These are phyloP conservation scores for Eupithecia dodoneata DNA, from an alignment of 2,888 invertebrate genomes.

Conservation along the genomic window DNA sequence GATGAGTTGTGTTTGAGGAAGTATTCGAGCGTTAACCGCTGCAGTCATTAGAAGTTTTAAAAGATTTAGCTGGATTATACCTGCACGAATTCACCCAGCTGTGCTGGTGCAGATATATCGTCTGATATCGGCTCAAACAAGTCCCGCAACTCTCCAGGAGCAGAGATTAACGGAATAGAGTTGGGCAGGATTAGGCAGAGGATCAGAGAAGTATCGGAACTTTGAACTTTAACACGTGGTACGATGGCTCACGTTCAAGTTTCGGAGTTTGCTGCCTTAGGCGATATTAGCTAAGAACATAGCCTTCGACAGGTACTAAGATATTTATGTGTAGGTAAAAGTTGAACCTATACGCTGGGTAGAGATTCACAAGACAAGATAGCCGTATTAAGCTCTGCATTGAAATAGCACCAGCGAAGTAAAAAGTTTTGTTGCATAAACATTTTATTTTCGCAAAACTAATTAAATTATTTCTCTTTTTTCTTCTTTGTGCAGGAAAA, in stretches of 20 bases:
- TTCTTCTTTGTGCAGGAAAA: background rate
- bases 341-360: background rate
- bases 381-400: background rate
- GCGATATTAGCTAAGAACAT: constrained; percentile 33
- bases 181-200: constrained; percentile 60
- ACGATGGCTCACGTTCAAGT: constrained; percentile 36
- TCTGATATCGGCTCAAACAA: constrained; percentile 63
- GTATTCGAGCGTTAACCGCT: too few relatives aligned
- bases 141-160: constrained; percentile 61
- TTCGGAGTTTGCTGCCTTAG: constrained; percentile 24
- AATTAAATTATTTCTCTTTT: background rate
- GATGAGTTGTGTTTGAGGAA: too few relatives aligned
- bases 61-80: background rate
- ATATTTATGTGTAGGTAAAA: constrained; percentile 2
- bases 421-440: background rate
- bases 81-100: constrained; percentile 21
- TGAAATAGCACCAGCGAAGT: background rate
- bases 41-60: background rate
- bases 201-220: constrained; percentile 46
- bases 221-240: constrained; percentile 42
- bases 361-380: background rate
- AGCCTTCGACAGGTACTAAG: constrained; percentile 16
- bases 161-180: constrained; percentile 67
- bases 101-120: constrained; percentile 33
- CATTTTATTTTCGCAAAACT: background rate